A percentile compares a stretch with the other conserved stretches of the same genome.
Evolutionary conservation across 2,888 invertebrate genomes (phyloP).

Genomic region (Didymodactylos carnosus): DNA sequence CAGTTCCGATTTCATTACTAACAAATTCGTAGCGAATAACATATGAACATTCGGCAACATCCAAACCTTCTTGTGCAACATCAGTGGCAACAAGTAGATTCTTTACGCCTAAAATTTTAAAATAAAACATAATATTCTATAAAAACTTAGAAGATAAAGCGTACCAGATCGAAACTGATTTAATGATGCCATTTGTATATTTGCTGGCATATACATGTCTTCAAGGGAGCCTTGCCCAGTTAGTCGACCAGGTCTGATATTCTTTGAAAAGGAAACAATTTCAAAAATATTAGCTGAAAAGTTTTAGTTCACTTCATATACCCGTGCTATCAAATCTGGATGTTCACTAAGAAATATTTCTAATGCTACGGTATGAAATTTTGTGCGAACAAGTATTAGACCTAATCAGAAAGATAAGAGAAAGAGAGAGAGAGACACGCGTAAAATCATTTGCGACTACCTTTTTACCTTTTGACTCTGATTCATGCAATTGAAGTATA

Average conservation of each 20-base stretch:
- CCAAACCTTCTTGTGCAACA: slow-evolving; percentile 16
- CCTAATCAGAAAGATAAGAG: no score
- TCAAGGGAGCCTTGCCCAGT: neutral
- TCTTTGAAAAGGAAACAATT: no score
- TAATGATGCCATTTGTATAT: neutral
- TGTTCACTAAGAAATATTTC: neutral
- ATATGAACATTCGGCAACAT: slow-evolving; percentile 16
- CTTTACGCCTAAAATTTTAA: neutral
- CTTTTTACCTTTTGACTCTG: neutral
- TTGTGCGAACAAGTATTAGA: neutral
- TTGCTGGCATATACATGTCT: neutral
- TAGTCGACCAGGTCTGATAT: no score
- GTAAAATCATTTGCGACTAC: no score
- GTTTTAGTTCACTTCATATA: neutral
- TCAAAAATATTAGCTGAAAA: no score
- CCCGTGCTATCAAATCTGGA: neutral
- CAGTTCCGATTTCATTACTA: slow-evolving; percentile 13
- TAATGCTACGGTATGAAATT: neutral
- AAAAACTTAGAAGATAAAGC: no score
- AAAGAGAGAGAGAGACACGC: no score
- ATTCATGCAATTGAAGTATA: neutral
- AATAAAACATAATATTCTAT: neutral
- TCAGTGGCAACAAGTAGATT: neutral
- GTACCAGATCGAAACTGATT: neutral
- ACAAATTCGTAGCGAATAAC: slow-evolving; percentile 17